Evolutionary conservation across 1,140 invertebrate genomes (phyloP), one percentile per base, ranked within the genome.

Genomic region (Andricus grossulariae): DNA sequence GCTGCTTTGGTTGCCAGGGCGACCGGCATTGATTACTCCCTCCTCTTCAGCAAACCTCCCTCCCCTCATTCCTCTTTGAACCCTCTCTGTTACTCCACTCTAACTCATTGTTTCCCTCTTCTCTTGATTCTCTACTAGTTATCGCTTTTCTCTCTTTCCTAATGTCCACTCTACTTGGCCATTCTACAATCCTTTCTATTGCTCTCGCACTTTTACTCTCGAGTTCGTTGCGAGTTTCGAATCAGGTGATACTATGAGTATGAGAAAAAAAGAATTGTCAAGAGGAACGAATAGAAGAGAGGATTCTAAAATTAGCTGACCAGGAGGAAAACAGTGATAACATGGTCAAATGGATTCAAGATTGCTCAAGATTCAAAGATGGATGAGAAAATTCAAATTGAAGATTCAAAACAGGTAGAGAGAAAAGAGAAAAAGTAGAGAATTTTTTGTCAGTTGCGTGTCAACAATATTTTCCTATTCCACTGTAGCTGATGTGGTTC

Each of bases 11-110:
- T 90, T 90, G 88, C 89, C 88, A 85, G 81, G 88, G 88, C 86
- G 87, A 91, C 90, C 88, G 85, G 86, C 89, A 91, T 91, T 90
- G 89, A 91, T 90, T 89, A 85, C 86, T 87, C 88, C 87, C 87
- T 85, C 80, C 85, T 83, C 81, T 75, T 80, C 78, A 49, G 25
- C 12, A 66, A 16, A 66, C 71, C 66, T 50, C 71, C 82, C 75
- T 77, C 80, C 71, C 71, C 55, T 51, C 49, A 54, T 74, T 71
- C 75, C 75, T 55, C 32, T 70, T 18, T 70, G 50, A 70, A 74
- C 54, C 83, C 77, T 81, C 57, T 77, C 72, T 78, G 73, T 80
- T 73, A 74, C 57, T 79, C 79, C 60, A 74, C 79, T 74, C 73
- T 57, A 57, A 73, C 76, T 81, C 81, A 71, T 82, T 80, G 66